A percentile compares a stretch with the other conserved stretches of the same genome.
These are phyloP conservation scores for Tetrax tetrax DNA, from an alignment of 2,113 vertebrate species.

Conservation along the genomic window DNA sequence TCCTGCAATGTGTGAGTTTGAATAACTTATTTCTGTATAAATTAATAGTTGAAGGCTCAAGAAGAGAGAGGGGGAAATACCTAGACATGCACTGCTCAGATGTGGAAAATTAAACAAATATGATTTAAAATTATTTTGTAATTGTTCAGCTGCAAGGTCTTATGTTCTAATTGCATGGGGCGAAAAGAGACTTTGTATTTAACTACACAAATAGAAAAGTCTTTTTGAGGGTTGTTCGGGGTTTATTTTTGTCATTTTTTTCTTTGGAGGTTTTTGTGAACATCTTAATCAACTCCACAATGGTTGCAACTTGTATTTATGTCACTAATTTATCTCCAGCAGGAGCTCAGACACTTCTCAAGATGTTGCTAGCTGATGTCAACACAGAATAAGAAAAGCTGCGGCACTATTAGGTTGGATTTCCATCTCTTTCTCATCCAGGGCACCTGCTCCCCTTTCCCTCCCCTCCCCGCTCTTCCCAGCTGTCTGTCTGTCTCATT, in stretches of 20 bases:
- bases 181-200: neutral
- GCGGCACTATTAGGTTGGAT: slow-evolving; percentile 20
- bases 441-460: slow-evolving; percentile 70
- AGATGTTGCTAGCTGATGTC: neutral
- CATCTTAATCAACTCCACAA: neutral
- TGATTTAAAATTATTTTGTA: neutral
- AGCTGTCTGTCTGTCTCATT: slow-evolving; percentile 80
- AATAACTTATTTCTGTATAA: neutral
- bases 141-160: neutral
- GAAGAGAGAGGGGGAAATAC: neutral
- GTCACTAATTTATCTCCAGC: neutral
- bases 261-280: neutral
- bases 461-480: slow-evolving; percentile 52
- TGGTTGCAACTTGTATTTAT: neutral
- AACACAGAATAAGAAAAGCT: slow-evolving; percentile 13
- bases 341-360: neutral
- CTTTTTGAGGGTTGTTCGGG: neutral
- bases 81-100: neutral
- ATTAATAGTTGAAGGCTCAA: neutral
- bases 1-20: neutral
- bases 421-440: slow-evolving; percentile 61
- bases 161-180: neutral
- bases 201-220: neutral
- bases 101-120: slow-evolving; percentile 49
- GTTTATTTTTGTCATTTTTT: neutral